Evolutionary conservation across 37 sponge, comb jelly and placozoan genomes (phyloP), one percentile per base, ranked within the genome.

Genomic region (Oopsacas minuta): DNA sequence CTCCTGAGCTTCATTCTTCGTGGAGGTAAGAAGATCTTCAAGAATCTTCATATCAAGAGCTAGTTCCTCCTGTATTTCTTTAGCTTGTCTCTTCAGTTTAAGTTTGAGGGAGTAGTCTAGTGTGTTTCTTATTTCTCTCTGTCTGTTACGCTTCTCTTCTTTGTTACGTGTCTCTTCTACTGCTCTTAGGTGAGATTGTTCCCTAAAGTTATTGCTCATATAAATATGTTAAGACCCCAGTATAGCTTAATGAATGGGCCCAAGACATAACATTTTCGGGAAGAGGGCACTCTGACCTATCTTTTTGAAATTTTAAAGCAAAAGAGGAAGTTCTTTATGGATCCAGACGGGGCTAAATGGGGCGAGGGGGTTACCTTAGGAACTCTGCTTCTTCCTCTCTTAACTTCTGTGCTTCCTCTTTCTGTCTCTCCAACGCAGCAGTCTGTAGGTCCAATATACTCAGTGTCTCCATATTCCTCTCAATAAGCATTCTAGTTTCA

Each of bases 41-140:
- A 97, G 84, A 23, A 95, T 85, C 86, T 93, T 97, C 99, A 97
- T 97, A 49, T 97, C 99, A 83, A 95, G 83, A 23, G 95, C 99
- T 0, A 97, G 84, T 83, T 97, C 95, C 81, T 93, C 94, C 81
- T 97, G 95, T 32, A 90, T 83, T 38, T 94, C 94, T 82, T 88
- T 94, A 0, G 95, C 92, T 86, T 90, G 81, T 46, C 81, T 88
- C 87, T 92, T 93, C 87, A 95, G 87, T 81, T 97, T 97, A 36
- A 95, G 87, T 52, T 90, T 94, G 38, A 97, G 84, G 28, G 96
- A 95, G 84, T 89, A 86, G 82, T 91, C 90, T 5, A 94, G 91
- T 30, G 81, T 85, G 1, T 83, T 82, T 37, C 90, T 92, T 23
- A 87, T 90, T 38, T 91, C 92, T 23, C 88, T 88, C 84, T 97